Evolutionary conservation across 2,797 vertebrate species (phyloP).

Genomic region (Sebastes alutus): DNA sequence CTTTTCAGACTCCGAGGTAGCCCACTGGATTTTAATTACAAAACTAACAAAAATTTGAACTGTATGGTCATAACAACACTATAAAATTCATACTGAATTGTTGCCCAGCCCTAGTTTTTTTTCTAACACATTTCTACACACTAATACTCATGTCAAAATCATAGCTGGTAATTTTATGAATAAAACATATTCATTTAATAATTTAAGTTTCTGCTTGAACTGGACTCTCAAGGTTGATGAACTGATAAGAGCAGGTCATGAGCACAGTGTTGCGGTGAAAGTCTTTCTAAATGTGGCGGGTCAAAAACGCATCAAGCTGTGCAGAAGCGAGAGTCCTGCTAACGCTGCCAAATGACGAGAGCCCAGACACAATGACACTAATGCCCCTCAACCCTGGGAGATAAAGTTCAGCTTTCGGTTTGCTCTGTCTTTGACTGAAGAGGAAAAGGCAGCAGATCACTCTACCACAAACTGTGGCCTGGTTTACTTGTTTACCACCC

Average conservation of each 20-base stretch:
- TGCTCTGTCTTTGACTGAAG: conserved; percentile 49
- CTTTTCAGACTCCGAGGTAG: no score
- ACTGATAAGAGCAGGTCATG: conserved; percentile 24
- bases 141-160: background rate
- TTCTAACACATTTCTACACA: background rate
- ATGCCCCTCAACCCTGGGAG: conserved; percentile 38
- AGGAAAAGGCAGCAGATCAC: conserved; percentile 50
- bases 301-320: conserved; percentile 46
- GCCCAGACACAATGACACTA: conserved; percentile 32
- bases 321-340: conserved; percentile 1
- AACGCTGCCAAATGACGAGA: conserved; percentile 42
- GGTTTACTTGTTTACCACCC: conserved; percentile 65
- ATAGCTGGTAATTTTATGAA: background rate
- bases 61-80: background rate
- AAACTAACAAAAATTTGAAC: background rate
- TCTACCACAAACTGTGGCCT: conserved; percentile 57
- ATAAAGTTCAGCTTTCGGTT: conserved; percentile 48
- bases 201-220: conserved; percentile 28
- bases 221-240: conserved; percentile 37
- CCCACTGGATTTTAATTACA: background rate
- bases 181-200: background rate
- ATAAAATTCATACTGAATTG: background rate
- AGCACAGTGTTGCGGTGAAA: conserved; percentile 23
- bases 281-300: conserved; percentile 23
- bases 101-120: background rate